Conservation (phyloP, 2,797 vertebrate genomes). For the Tauraco hartlaubi region DNA sequence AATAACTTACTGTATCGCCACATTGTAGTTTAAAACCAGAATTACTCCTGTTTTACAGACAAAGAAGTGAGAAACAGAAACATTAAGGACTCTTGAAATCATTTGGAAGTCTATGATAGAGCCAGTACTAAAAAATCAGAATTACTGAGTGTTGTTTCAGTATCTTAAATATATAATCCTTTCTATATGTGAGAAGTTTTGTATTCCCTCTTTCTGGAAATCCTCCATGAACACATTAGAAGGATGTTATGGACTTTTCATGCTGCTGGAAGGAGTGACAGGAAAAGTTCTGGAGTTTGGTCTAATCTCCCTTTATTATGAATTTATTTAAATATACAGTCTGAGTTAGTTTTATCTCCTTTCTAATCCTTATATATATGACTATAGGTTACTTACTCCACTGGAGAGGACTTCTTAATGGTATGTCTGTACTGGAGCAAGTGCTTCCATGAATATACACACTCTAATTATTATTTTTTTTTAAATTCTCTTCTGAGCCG, state of each 20-base stretch:
- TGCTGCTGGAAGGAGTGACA: not conserved
- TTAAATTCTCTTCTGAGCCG: not conserved
- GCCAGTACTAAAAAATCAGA: not conserved
- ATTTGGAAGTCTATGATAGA: not conserved
- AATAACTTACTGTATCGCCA: not conserved
- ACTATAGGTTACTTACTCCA: not conserved
- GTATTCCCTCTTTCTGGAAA: not conserved
- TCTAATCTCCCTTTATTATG: not conserved
- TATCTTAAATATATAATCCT: not conserved
- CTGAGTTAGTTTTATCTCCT: not conserved
- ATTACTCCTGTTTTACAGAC: not conserved
- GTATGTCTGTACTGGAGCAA: not conserved
- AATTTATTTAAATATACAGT: not conserved
- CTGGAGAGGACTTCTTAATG: not conserved
- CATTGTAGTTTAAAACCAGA: not conserved
- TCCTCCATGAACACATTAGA: not conserved
- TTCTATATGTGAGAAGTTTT: not conserved
- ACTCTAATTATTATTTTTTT: not conserved
- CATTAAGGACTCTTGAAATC: not conserved
- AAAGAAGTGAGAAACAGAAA: not conserved
- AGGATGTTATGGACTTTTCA: not conserved
- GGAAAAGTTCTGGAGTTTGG: not conserved
- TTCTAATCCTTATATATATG: not conserved
- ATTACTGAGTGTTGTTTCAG: not conserved
- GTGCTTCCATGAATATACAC: not conserved